phyloP scores from a whole-genome alignment of 2,888 invertebrate genomes.

The Agrotis segetum region DNA sequence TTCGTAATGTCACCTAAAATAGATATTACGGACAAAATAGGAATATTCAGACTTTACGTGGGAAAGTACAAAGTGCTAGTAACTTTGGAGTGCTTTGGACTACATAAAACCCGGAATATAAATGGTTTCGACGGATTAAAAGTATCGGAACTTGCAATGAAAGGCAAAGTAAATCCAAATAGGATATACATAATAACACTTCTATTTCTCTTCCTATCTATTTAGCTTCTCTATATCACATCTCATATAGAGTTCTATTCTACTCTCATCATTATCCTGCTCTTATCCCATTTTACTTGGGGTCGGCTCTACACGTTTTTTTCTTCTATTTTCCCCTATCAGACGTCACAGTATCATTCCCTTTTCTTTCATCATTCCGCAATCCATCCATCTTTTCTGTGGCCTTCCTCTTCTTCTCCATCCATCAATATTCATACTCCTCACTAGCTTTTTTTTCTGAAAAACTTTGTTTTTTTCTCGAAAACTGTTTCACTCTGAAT shows the following conservation, averaged over 20 bases:
- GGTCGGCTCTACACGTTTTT: too few relatives aligned
- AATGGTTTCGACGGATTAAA: neutral
- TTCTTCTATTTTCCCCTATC: too few relatives aligned
- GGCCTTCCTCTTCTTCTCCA: too few relatives aligned
- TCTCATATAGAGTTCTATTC: too few relatives aligned
- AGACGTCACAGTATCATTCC: too few relatives aligned
- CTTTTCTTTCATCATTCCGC: too few relatives aligned
- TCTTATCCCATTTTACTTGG: too few relatives aligned
- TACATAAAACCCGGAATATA: neutral
- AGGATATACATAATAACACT: too few relatives aligned
- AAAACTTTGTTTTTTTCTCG: neutral
- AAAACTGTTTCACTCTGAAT: neutral
- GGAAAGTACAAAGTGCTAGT: slow-evolving; percentile 11
- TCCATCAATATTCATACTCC: too few relatives aligned
- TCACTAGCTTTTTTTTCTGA: too few relatives aligned
- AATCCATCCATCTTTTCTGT: too few relatives aligned
- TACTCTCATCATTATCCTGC: too few relatives aligned
- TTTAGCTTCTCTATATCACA: neutral
- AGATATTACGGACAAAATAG: neutral
- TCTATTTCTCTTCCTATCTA: neutral
- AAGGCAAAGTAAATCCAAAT: neutral
- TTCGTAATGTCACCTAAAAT: slow-evolving; percentile 23
- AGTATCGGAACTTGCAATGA: neutral
- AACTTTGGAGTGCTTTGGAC: neutral
- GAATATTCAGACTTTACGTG: slow-evolving; percentile 12